phyloP scores from a whole-genome alignment of 2,888 invertebrate genomes.

The Spodoptera picta region DNA sequence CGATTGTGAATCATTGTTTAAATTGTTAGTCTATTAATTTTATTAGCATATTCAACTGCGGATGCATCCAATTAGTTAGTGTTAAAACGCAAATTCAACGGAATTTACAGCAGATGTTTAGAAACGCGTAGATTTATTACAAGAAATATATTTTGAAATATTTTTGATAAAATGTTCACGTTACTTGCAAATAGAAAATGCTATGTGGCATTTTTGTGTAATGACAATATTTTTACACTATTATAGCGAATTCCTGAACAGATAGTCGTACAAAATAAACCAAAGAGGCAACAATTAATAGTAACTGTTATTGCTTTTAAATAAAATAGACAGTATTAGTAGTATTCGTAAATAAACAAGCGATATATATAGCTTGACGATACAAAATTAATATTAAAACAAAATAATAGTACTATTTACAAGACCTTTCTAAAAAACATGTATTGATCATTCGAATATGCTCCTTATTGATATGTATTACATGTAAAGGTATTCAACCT shows the following conservation, averaged over 20 bases:
- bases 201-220: no score
- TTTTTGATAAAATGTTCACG: background rate
- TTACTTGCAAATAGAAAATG: background rate
- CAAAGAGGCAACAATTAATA: background rate
- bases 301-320: no score
- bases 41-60: conserved; percentile 20
- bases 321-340: no score
- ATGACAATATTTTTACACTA: conserved; percentile 2
- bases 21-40: conserved; percentile 3
- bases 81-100: conserved; percentile 17
- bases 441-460: background rate
- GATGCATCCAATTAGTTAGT: conserved; percentile 38
- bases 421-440: no score
- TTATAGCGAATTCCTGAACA: background rate
- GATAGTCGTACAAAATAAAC: background rate
- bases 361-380: no score
- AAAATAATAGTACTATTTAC: no score
- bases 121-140: conserved; percentile 9
- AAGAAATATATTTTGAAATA: conserved; percentile 5
- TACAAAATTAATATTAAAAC: no score
- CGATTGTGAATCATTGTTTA: conserved; percentile 15
- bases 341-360: no score
- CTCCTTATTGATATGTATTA: conserved; percentile 1
- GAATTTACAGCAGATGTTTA: conserved; percentile 30
- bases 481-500: conserved; percentile 13